Percentiles rank a stretch among this genome's conserved stretches.
Conservation (phyloP, 2,113 vertebrate genomes). For the Kobus ellipsiprymnus region DNA sequence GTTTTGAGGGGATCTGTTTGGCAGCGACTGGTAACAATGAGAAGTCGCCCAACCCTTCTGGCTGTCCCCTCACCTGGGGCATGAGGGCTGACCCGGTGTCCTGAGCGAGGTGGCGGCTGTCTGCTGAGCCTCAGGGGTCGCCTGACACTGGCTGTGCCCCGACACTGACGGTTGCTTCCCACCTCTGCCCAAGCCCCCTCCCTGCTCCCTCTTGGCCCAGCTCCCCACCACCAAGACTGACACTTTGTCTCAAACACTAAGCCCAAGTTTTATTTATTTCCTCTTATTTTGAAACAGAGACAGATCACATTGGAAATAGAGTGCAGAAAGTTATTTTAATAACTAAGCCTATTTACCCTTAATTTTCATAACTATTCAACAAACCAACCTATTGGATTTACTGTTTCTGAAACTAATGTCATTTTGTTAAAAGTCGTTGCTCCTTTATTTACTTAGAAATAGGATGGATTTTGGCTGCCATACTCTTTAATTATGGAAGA, state of each 20-base stretch:
- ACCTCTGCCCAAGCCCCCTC: neutral
- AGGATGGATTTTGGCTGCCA: neutral
- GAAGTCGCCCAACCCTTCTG: neutral
- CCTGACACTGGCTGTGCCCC: too few species aligned
- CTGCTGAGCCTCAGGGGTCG: too few species aligned
- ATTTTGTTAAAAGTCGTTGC: neutral
- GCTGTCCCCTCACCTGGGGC: neutral
- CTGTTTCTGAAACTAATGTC: neutral
- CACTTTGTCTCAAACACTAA: neutral
- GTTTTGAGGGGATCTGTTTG: neutral
- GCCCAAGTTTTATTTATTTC: neutral
- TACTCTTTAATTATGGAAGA: neutral
- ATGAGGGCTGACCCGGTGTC: neutral
- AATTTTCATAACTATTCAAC: neutral
- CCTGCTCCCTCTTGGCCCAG: accelerated
- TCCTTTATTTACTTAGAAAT: neutral
- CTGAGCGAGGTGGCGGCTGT: too few species aligned
- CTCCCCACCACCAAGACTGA: accelerated
- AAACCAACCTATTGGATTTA: neutral
- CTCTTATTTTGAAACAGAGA: neutral
- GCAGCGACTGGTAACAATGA: neutral
- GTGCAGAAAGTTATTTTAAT: neutral
- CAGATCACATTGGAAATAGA: neutral
- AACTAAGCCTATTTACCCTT: neutral
- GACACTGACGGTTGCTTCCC: accelerated